These are phyloP conservation scores for Oophaga pumilio DNA, from an alignment of 2,113 vertebrate species.

Conservation along the genomic window DNA sequence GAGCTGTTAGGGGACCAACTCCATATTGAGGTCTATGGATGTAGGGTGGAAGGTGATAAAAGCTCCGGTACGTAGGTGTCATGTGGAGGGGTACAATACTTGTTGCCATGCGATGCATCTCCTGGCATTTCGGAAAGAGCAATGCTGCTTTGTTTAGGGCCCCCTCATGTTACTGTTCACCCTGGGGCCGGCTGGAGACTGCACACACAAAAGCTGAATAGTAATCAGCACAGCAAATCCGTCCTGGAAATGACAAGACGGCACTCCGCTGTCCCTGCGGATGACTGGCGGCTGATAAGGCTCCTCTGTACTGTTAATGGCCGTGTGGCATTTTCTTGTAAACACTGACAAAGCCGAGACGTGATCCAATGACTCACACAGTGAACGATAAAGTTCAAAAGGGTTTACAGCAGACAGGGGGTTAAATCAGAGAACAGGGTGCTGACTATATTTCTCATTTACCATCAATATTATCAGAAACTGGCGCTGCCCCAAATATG, in stretches of 20 bases:
- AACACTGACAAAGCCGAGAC: not conserved
- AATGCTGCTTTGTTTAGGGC: not conserved
- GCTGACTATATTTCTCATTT: not conserved
- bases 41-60: too few relatives aligned
- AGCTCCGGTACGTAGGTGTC: too few relatives aligned
- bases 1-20: too few relatives aligned
- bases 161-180: not conserved
- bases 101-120: not conserved
- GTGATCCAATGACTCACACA: not conserved
- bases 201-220: slow-evolving; percentile 6
- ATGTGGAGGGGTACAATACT: not conserved
- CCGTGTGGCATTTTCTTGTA: not conserved
- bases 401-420: not conserved
- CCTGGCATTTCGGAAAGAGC: slow-evolving; percentile 3
- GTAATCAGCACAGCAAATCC: not conserved
- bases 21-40: too few relatives aligned
- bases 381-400: not conserved
- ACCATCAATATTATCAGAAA: not conserved
- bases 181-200: not conserved
- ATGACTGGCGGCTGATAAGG: not conserved
- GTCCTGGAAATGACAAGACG: slow-evolving; percentile 9
- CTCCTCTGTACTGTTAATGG: not conserved
- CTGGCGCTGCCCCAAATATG: slow-evolving; percentile 27
- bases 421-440: not conserved
- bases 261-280: not conserved